Conservation (phyloP, 2,888 invertebrate species). For the Mesorhabditis belari region DNA sequence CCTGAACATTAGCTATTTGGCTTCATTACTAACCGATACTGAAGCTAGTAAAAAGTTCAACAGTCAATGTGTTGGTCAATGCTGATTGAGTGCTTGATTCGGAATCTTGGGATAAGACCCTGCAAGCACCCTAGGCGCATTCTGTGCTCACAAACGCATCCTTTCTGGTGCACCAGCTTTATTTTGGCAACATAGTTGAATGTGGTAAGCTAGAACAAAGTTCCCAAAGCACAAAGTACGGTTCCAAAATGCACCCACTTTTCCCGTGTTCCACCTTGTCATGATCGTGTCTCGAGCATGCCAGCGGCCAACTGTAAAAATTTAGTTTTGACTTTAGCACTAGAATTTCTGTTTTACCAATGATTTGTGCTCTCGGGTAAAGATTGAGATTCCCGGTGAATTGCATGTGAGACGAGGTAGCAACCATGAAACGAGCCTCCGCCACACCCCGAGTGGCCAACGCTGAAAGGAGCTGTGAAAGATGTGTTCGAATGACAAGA, state of each 20-base stretch:
- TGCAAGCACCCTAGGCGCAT: too few relatives aligned
- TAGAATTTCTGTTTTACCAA: too few relatives aligned
- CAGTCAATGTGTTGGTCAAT: background rate
- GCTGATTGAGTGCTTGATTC: background rate
- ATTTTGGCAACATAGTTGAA: too few relatives aligned
- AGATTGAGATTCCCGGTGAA: constrained; percentile 32
- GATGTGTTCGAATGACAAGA: too few relatives aligned
- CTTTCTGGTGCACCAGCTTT: too few relatives aligned
- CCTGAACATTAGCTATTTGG: background rate
- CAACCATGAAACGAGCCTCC: constrained; percentile 22
- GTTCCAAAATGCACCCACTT: background rate
- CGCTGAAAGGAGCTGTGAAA: too few relatives aligned
- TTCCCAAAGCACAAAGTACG: background rate
- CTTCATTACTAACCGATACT: background rate
- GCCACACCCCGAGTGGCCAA: background rate
- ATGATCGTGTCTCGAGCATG: background rate
- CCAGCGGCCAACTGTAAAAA: background rate
- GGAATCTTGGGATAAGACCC: too few relatives aligned
- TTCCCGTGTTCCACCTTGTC: background rate
- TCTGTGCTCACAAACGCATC: too few relatives aligned
- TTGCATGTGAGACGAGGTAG: constrained; percentile 22
- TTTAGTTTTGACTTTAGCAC: too few relatives aligned
- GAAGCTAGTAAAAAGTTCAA: background rate
- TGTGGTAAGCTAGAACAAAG: background rate
- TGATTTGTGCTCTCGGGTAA: constrained; percentile 24